These are phyloP conservation scores for Helostoma temminkii DNA, from an alignment of 2,797 vertebrate genomes.

Conservation along the genomic window DNA sequence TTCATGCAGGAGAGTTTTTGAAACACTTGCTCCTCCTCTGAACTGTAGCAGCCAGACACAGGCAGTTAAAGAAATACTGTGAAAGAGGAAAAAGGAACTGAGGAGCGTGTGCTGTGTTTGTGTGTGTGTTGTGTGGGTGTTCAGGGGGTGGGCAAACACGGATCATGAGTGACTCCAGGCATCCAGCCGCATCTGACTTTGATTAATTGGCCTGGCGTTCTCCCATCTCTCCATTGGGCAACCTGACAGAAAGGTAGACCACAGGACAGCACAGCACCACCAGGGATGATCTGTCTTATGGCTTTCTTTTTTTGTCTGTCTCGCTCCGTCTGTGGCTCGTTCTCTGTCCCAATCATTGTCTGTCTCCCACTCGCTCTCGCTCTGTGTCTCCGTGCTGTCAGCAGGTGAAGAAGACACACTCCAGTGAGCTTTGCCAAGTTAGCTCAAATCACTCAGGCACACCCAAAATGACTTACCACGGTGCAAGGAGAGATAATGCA, in stretches of 20 bases:
- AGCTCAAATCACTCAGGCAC: slow-evolving; percentile 74
- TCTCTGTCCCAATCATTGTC: slow-evolving; percentile 34
- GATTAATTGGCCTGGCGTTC: slow-evolving; percentile 95
- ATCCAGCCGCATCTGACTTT: slow-evolving; percentile 97
- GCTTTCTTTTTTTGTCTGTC: slow-evolving; percentile 16
- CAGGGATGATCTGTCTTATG: slow-evolving; percentile 71
- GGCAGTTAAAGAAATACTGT: slow-evolving; percentile 75
- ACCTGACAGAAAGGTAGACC: slow-evolving; percentile 90
- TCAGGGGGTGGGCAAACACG: slow-evolving; percentile 76
- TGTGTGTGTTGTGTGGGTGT: slow-evolving; percentile 58
- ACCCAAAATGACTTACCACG: slow-evolving; percentile 50
- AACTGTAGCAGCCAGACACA: slow-evolving; percentile 71
- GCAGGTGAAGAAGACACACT: slow-evolving; percentile 79
- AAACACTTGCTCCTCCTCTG: slow-evolving; percentile 79
- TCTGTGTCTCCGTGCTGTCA: slow-evolving; percentile 61
- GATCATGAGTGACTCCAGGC: slow-evolving; percentile 95
- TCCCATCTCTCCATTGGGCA: slow-evolving; percentile 89
- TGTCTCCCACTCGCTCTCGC: slow-evolving; percentile 12
- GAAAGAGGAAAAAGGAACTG: slow-evolving; percentile 29
- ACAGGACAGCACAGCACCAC: slow-evolving; percentile 72
- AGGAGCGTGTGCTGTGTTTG: slow-evolving; percentile 35
- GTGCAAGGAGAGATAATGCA: slow-evolving; percentile 26
- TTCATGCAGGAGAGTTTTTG: slow-evolving; percentile 3
- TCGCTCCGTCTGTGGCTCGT: slow-evolving; percentile 21
- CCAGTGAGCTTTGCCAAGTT: slow-evolving; percentile 79